Conservation (phyloP, 1,140 invertebrate species). For the Megathymus violae region DNA sequence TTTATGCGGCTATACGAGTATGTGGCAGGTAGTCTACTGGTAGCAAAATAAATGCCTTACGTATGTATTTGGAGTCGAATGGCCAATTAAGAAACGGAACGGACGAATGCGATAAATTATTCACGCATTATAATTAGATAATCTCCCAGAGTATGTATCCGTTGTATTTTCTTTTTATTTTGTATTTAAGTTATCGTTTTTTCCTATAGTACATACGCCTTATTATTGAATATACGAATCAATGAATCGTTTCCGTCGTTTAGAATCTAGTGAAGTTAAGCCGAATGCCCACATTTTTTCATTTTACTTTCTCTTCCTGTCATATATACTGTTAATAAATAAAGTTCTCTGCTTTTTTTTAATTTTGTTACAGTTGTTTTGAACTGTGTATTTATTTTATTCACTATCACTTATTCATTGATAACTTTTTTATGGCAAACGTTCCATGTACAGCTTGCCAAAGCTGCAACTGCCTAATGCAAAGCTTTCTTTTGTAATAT, state of each 20-base stretch:
- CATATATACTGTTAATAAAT: background rate
- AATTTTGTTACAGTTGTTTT: no score
- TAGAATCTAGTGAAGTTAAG: no score
- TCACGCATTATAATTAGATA: slow-evolving; percentile 17
- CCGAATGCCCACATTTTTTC: background rate
- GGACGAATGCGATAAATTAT: background rate
- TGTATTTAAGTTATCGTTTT: no score
- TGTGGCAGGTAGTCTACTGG: slow-evolving; percentile 2
- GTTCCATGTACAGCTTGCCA: no score
- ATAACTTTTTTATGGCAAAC: no score
- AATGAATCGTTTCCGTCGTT: background rate
- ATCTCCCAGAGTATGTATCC: slow-evolving; percentile 2
- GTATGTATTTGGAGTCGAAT: slow-evolving; percentile 13
- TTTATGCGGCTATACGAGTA: slow-evolving; percentile 13
- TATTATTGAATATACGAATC: no score
- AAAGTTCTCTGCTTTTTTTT: background rate
- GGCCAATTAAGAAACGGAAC: slow-evolving; percentile 16
- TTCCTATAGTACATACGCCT: no score
- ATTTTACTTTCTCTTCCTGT: background rate
- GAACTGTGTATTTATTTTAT: no score
- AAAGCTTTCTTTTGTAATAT: no score
- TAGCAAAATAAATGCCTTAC: slow-evolving; percentile 24
- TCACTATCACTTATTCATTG: no score
- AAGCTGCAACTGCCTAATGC: no score
- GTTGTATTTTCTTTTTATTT: background rate